Evolutionary conservation across 2,797 vertebrate genomes (phyloP).

Genomic region (Triplophysa bombifrons): DNA sequence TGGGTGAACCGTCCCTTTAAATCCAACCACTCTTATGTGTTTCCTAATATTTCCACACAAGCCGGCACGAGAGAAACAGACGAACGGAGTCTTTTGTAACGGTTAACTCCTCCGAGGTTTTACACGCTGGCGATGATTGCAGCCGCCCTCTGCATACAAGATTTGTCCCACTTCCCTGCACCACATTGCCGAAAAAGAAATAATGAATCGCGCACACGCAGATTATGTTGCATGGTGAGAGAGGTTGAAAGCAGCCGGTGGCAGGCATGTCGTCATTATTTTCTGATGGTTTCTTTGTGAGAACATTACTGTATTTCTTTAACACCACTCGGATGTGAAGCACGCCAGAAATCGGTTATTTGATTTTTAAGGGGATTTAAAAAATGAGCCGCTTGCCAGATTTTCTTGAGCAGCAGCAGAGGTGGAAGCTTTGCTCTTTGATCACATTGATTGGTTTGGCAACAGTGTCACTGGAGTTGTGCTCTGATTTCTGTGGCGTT

Average conservation of each 20-base stretch:
- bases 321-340: constrained; percentile 1
- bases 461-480: not conserved
- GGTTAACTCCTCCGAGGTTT: constrained; percentile 16
- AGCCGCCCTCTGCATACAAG: not conserved
- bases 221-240: constrained; percentile 32
- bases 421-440: constrained; percentile 1
- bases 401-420: constrained; percentile 3
- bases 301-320: not conserved
- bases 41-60: not conserved
- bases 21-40: not conserved
- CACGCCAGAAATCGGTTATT: constrained; percentile 7
- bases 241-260: constrained; percentile 28
- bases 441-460: constrained; percentile 11
- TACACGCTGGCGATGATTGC: not conserved
- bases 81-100: constrained; percentile 19
- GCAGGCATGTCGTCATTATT: constrained; percentile 22
- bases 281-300: not conserved
- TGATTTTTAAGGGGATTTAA: constrained; percentile 19
- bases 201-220: not conserved
- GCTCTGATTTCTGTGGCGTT: not conserved
- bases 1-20: not conserved
- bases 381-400: constrained; percentile 2
- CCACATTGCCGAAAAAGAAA: constrained; percentile 17
- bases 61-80: not conserved
- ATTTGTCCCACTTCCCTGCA: constrained; percentile 20